Evolutionary conservation across 2,113 vertebrate species (phyloP), one percentile per base, ranked within the genome.

Genomic region (Rhegmatorhina hoffmannsi): DNA sequence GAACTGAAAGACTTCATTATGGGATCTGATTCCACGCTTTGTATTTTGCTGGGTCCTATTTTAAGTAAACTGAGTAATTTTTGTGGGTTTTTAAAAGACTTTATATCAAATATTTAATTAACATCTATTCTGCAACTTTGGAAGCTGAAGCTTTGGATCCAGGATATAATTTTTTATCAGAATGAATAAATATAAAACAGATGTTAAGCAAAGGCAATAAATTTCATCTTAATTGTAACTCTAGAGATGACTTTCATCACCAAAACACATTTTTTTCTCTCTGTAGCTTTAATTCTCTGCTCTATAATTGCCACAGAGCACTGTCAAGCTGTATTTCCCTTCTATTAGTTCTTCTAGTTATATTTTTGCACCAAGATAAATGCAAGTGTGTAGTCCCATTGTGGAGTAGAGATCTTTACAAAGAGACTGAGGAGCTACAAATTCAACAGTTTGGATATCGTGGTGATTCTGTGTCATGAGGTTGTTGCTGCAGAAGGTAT

Each of bases 91-190:
- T 78, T 18, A 10, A 53, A 49, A 46, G 72, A 31, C 69, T 63
- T 87, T 11, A 44, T 87, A 94, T 92, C 80, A 81, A 68, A 68
- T 90, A 93, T 47, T 77, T 94, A 75, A 87, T 80, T 70, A 85
- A 52, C 33, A 40, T 58, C 91, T 55, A 47, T 77, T 62, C 49
- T 36, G 66, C 44, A 63, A 63, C 33, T 58, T 76, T 49, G n/a
- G 58, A 84, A 92, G 67, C 21, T 4, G 9, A 60, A 66, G 53
- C 73, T 85, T 78, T 82, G 34, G 68, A 83, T 56, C 60, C 44
- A 67, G 72, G 68, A 95, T 84, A 67, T n/a, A 81, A 33, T 96
- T 93, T 94, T 95, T 92, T 86, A 77, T 90, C 82, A 58, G 64
- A 86, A 68, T 25, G 44, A 86, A 89, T 68, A 95, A 96, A 88